A percentile compares a stretch with the other conserved stretches of the same genome.
Evolutionary conservation across 2,113 vertebrate species (phyloP).

Genomic region (Eurystomus gularis): DNA sequence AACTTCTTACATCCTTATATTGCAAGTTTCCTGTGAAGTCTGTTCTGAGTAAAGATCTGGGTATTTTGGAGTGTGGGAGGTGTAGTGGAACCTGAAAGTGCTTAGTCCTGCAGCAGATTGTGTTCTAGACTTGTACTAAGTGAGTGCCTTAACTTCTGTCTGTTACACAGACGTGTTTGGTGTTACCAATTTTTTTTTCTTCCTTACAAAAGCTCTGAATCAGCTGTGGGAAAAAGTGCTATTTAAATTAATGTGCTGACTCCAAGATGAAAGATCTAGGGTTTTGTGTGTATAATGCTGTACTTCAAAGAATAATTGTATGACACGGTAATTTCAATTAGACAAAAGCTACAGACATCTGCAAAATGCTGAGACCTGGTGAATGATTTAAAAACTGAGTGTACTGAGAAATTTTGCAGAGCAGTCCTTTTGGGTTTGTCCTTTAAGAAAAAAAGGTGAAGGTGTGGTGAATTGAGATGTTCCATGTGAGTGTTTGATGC

Average conservation of each 20-base stretch:
- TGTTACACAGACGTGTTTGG: neutral
- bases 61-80: neutral
- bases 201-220: neutral
- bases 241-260: neutral
- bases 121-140: neutral
- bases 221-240: neutral
- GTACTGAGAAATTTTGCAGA: neutral
- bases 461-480: neutral
- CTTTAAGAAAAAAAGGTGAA: neutral
- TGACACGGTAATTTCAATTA: neutral
- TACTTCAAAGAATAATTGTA: neutral
- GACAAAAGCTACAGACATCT: neutral
- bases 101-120: neutral
- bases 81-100: neutral
- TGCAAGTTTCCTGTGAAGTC: neutral
- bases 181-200: neutral
- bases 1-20: neutral
- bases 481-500: neutral
- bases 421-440: neutral
- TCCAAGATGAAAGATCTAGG: neutral
- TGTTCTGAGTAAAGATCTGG: neutral
- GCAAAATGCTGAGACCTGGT: neutral
- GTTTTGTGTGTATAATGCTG: neutral
- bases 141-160: neutral
- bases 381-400: neutral